Evolutionary conservation across 2,797 vertebrate genomes (phyloP), one percentile per base, ranked within the genome.

Genomic region (Cercopithecus mitis): DNA sequence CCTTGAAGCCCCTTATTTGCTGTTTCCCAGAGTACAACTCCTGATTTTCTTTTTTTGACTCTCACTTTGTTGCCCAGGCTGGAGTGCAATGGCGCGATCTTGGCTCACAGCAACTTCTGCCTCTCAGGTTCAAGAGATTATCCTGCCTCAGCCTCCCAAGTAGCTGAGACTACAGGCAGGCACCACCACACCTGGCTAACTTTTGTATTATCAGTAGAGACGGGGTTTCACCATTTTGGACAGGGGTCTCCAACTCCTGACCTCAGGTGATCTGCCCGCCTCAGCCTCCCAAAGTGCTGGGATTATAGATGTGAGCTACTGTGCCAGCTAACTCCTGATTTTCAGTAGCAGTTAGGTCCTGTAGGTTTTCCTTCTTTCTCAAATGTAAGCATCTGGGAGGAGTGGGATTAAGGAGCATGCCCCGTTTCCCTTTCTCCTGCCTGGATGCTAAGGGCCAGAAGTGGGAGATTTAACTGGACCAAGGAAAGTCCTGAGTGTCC

Each of bases 1-100:
- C 84, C 79, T 79, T 77, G 27, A 90, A 88, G 55, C 9, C 36
- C 41, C 82, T 30, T 47, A 11, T 57, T 84, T 30, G 10, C 20
- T 64, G 33, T 94, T 87, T 80, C 25, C 8, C 55, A 90, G 84
- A 55, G 76, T 27, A 50, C 39, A 94, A 27, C 57, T 88, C 50
- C 13, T 30, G 45, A 52, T 64, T 91, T 85, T 77, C 33, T 67
- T 33, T n/a, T 64, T 8, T n/a, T 67, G 64, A 67, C 15, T 67
- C 64, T n/a, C 33, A 67, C 33, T 67, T 67, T n/a, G 4, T 67
- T 15, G 6, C 33, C 61, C 61, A 67, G 61, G 15, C 33, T 17
- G 64, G 15, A 67, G 64, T 67, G 64, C 64, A 67, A 67, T 67
- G 64, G 64, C 13, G 1, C 4, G 0, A 19, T 67, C 33, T 67